A percentile compares a stretch with the other conserved stretches of the same genome.
Conservation (phyloP, 2,888 invertebrate species). For the Lamellibrachia columna region DNA sequence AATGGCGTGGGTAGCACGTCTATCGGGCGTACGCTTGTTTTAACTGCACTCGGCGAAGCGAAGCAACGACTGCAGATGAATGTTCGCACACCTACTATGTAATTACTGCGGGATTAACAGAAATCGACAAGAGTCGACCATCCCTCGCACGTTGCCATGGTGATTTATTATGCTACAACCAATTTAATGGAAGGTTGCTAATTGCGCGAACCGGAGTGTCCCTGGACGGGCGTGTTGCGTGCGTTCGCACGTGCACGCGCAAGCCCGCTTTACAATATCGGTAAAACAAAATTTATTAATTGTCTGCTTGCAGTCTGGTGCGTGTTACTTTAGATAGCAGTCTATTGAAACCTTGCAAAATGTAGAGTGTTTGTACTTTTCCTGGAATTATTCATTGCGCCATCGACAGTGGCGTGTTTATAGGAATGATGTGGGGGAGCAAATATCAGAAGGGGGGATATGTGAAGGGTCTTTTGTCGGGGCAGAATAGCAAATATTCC, state of each 20-base stretch:
- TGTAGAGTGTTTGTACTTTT: too few relatives aligned
- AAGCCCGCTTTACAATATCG: background rate
- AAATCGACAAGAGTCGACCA: background rate
- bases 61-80: background rate
- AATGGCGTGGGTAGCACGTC: background rate
- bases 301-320: too few relatives aligned
- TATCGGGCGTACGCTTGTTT: background rate
- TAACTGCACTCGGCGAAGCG: background rate
- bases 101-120: background rate
- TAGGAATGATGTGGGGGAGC: too few relatives aligned
- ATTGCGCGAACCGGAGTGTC: background rate
- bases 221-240: background rate
- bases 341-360: too few relatives aligned
- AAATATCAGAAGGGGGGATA: too few relatives aligned
- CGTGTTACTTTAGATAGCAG: too few relatives aligned
- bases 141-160: background rate
- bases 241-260: background rate
- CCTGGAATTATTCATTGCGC: too few relatives aligned
- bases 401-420: too few relatives aligned
- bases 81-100: background rate
- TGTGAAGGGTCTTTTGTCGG: too few relatives aligned
- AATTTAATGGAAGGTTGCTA: background rate
- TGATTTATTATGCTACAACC: background rate
- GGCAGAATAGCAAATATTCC: too few relatives aligned
- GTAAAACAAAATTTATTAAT: too few relatives aligned